Base-by-base conservation (phyloP, 2,888 invertebrate genomes). In the Petrophora chlorosata region DNA sequence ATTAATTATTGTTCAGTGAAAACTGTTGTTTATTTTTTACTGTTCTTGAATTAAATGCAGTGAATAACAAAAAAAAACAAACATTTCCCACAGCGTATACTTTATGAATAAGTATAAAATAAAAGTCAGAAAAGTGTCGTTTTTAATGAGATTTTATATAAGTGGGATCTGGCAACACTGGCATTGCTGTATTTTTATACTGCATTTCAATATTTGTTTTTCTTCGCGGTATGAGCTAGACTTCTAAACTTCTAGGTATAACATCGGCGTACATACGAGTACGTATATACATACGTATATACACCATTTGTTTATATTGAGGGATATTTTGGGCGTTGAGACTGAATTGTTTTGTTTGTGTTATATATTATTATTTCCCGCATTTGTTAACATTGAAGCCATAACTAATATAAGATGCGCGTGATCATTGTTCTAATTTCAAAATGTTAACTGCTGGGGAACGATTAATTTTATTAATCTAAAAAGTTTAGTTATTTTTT, bases 301-400 rank as follows among this genome's bases (percentile, higher is more conserved):
- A 61, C 56, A 57, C 59, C 23, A 40, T 40, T 84, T 85, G 84
- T 74, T 73, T 80, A 78, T 76, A 55, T 41, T 57, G 50, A 54
- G 60, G 54, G 44, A 70, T 79, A 75, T 83, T 86, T 89, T 81
- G 79, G 85, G 82, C 82, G 88, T 88, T 88, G 89, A 89, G 90
- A 90, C 89, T 90, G 90, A 89, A 79, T 89, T 88, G 87, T 88
- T 88, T 89, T 88, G 88, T 88, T 89, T 87, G 81, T 86, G 85
- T 88, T 88, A 84, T 86, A 77, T 81, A 81, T 82, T 78, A 86
- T 87, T 87, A 86, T 86, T 87, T 87, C 79, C 79, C 79, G 75
- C 52, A 58, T 47, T 47, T 54, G 61, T 61, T 82, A 75, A 79
- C 76, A 70, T 67, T 67, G 67, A 64, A 71, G 73, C 72, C 73